A percentile compares a stretch with the other conserved stretches of the same genome.
Conservation (phyloP, 1,140 invertebrate genomes). For the Drosophila micromelanica region DNA sequence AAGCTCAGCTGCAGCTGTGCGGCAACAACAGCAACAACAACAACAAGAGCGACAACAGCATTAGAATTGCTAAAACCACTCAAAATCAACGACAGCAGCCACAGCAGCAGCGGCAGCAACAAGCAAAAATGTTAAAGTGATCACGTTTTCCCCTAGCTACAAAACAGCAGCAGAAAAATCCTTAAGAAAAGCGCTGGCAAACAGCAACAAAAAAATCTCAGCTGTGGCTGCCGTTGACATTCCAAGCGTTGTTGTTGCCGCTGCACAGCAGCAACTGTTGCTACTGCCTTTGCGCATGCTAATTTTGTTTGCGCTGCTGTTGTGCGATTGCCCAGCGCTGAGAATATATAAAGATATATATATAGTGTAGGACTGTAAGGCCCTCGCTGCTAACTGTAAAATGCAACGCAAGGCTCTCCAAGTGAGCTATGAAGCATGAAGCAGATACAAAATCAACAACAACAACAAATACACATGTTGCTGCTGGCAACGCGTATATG, state of each 20-base stretch:
- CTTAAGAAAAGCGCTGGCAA: constrained; percentile 48
- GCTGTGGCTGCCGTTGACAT: constrained; percentile 73
- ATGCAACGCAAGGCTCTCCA: constrained; percentile 51
- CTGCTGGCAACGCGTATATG: constrained; percentile 44
- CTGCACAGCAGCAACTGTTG: constrained; percentile 40
- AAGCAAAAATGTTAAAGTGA: constrained; percentile 81
- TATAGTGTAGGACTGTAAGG: constrained; percentile 35
- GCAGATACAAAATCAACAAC: constrained; percentile 39
- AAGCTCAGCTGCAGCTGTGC: constrained; percentile 42
- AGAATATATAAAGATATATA: constrained; percentile 3
- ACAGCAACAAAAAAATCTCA: constrained; percentile 72
- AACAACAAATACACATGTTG: constrained; percentile 12
- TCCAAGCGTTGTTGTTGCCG: constrained; percentile 52
- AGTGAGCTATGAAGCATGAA: constrained; percentile 78
- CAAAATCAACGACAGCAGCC: constrained; percentile 58
- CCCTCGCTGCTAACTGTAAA: constrained; percentile 75
- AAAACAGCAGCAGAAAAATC: constrained; percentile 50
- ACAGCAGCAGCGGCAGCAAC: constrained; percentile 54
- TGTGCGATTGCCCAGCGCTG: constrained; percentile 41
- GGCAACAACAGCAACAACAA: constrained; percentile 25
- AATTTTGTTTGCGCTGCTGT: constrained; percentile 61
- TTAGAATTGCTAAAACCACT: constrained; percentile 82
- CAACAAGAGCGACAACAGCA: constrained; percentile 56
- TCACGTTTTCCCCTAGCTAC: constrained; percentile 71
- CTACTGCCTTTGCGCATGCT: constrained; percentile 67